These are phyloP conservation scores for Tetraneura akinire DNA, from an alignment of 1,140 invertebrate genomes.

Conservation along the genomic window DNA sequence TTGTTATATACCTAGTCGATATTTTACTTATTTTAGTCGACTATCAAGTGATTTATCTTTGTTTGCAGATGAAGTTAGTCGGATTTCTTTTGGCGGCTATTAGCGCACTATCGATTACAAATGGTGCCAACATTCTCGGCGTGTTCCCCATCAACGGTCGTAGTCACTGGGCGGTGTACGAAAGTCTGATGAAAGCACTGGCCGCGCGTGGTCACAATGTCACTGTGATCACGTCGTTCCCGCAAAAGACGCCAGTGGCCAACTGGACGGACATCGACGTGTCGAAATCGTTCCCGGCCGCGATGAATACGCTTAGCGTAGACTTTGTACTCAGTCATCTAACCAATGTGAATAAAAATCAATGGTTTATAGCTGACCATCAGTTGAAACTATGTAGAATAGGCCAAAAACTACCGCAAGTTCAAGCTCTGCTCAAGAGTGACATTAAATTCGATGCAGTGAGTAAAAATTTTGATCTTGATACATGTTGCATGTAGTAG, in stretches of 20 bases:
- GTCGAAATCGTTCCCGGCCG: not conserved
- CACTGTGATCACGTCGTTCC: conserved; percentile 59
- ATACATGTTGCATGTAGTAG: too few species aligned
- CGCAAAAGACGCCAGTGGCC: conserved; percentile 59
- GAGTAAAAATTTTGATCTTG: too few species aligned
- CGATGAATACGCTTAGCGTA: not conserved
- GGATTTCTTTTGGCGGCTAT: not conserved
- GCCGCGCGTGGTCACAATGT: conserved; percentile 57
- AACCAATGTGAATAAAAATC: conserved; percentile 13
- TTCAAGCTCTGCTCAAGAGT: conserved; percentile 44
- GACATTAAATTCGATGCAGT: conserved; percentile 53
- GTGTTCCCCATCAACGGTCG: conserved; percentile 56
- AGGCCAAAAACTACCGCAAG: not conserved
- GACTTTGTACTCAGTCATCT: conserved; percentile 23
- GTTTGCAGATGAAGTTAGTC: conserved; percentile 35
- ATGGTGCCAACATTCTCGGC: conserved; percentile 55
- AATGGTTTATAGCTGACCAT: conserved; percentile 34
- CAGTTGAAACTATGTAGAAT: not conserved
- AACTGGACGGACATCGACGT: conserved; percentile 62
- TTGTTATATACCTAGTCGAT: too few species aligned
- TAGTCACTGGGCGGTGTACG: conserved; percentile 59
- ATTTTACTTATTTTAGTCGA: too few species aligned
- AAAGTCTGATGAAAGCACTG: conserved; percentile 57
- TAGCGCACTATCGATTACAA: not conserved
- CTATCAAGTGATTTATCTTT: too few species aligned